Percentiles rank a stretch among this genome's conserved stretches.
These are phyloP conservation scores for Scrobipalpa atriplicella DNA, from an alignment of 2,888 invertebrate genomes.

Conservation along the genomic window DNA sequence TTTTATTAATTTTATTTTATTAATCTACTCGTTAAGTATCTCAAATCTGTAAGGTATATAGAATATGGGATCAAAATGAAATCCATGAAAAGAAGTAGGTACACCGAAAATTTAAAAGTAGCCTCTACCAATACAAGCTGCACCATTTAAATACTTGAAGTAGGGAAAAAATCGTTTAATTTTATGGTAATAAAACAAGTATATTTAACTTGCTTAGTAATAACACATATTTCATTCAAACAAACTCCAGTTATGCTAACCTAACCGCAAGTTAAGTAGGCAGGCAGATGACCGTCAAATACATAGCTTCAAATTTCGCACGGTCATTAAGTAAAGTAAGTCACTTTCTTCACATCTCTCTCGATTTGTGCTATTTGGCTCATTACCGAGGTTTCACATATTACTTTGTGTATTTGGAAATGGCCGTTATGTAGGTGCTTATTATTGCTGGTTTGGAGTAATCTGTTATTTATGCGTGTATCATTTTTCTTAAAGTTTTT, in stretches of 20 bases:
- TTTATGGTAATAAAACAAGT: background rate
- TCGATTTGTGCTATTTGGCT: conserved; percentile 5
- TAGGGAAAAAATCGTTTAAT: background rate
- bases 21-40: too few species aligned
- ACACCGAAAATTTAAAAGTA: too few species aligned
- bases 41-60: too few species aligned
- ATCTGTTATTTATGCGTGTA: too few species aligned
- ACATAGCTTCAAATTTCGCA: background rate
- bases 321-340: conserved; percentile 9
- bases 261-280: background rate
- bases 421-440: background rate
- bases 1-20: too few species aligned
- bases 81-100: too few species aligned
- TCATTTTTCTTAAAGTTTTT: too few species aligned
- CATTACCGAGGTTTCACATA: background rate
- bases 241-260: background rate
- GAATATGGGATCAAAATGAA: too few species aligned
- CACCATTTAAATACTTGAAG: too few species aligned
- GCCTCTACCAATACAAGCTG: too few species aligned
- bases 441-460: too few species aligned
- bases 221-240: background rate
- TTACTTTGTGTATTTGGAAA: background rate
- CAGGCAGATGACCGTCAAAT: conserved; percentile 11
- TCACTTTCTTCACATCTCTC: background rate
- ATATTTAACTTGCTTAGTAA: background rate